phyloP scores from a whole-genome alignment of 1,140 invertebrate species.

The Calephelis nemesis region DNA sequence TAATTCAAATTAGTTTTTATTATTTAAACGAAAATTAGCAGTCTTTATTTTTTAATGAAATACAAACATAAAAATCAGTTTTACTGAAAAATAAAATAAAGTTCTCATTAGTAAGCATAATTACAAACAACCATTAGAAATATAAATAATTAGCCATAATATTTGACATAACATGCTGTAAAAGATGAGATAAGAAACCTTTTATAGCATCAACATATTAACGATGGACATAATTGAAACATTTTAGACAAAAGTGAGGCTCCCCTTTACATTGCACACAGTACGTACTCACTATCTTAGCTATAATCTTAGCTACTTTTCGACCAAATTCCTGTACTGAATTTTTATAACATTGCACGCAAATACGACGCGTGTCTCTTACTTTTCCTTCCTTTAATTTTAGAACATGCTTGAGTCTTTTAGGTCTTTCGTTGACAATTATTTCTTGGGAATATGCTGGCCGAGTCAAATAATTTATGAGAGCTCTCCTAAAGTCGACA shows the following conservation, averaged over 20 bases:
- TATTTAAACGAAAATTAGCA: constrained; percentile 45
- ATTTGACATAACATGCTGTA: constrained; percentile 44
- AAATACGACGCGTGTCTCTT: constrained; percentile 45
- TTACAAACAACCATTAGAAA: constrained; percentile 43
- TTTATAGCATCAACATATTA: constrained; percentile 44
- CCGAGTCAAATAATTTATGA: constrained; percentile 41
- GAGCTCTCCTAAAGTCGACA: constrained; percentile 38
- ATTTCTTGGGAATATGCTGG: constrained; percentile 43
- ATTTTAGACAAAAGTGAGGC: constrained; percentile 46
- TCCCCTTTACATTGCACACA: constrained; percentile 41
- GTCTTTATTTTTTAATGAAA: constrained; percentile 43
- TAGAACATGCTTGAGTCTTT: constrained; percentile 48
- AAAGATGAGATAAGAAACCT: constrained; percentile 44
- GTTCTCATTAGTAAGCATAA: constrained; percentile 42
- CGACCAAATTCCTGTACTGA: constrained; percentile 43
- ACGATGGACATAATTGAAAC: constrained; percentile 49
- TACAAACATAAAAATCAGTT: constrained; percentile 42
- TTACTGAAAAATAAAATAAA: constrained; percentile 46
- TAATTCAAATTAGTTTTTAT: constrained; percentile 43
- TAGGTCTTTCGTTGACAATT: constrained; percentile 47
- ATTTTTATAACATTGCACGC: constrained; percentile 46
- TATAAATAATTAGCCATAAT: constrained; percentile 45
- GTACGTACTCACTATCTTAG: constrained; percentile 48
- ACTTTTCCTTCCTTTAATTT: constrained; percentile 47
- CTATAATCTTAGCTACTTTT: constrained; percentile 43